Evolutionary conservation across 2,888 invertebrate genomes (phyloP), one percentile per base, ranked within the genome.

Genomic region (Slavum lentiscoides): DNA sequence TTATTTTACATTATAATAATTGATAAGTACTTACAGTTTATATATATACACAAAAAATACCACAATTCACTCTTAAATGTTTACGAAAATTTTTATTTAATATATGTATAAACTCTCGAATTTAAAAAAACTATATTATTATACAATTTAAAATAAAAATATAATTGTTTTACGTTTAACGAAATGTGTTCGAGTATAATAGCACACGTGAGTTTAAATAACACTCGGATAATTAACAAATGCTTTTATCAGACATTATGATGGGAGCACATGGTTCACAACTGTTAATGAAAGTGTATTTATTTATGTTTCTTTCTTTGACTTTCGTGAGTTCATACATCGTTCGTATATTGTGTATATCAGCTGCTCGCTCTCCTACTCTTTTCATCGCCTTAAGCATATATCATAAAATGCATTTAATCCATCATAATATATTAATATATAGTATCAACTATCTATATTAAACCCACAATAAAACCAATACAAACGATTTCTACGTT

Each of bases 311-410:
- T 11, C 30, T 43, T 43, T 43, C 43, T 43, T 69, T 30, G 19
- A 2, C 23, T 55, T 69, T 69, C 19, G 53, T 69, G 53, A 67
- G 15, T 43, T 43, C 43, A n/a, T 66, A 55, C 19, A 19, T 55
- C 19, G 19, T 55, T 19, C 55, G 13, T 17, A 5, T 49, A 21
- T 8, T 59, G 8, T 49, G 17, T 15, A 2, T 37, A 58, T 4
- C 70, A 55, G 70, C 37, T 55, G 70, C 37, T 58, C 30, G 37
- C 37, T n/a, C n/a, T 37, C 39, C 59, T 72, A 39, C 21, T 72
- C 17, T 17, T 59, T 59, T 9, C 17, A 8, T 43, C 19, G 43
- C 72, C 21, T 39, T 21, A 72, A 72, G 59, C 9, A 43, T 43
- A 72, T 15, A 39, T 59, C 37, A 70, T 13, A 55, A 0, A 43